Evolutionary conservation across 2,888 invertebrate genomes (phyloP).

Genomic region (Acrobasis consociella): DNA sequence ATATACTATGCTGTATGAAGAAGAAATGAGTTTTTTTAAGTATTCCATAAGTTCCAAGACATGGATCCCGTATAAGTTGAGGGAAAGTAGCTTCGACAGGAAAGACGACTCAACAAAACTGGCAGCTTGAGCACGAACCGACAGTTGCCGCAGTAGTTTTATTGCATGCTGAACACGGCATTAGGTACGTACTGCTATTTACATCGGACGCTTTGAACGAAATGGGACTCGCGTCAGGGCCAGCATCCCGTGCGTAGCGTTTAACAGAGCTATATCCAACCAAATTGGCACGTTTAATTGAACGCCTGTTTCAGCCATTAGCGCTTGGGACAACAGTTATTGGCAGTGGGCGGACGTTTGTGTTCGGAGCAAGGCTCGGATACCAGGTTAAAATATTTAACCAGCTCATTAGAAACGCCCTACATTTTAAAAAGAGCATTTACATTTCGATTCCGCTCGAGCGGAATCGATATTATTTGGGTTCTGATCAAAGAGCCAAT

Average conservation of each 20-base stretch:
- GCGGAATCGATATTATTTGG: too few relatives aligned
- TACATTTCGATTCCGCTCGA: too few relatives aligned
- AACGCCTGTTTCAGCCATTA: slow-evolving; percentile 73
- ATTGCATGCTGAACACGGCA: slow-evolving; percentile 18
- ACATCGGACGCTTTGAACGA: slow-evolving; percentile 21
- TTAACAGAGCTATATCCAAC: slow-evolving; percentile 57
- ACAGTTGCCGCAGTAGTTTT: neutral
- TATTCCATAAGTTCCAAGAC: neutral
- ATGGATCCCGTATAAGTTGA: neutral
- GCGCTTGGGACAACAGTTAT: slow-evolving; percentile 68
- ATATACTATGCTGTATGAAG: too few relatives aligned
- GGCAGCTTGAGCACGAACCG: slow-evolving; percentile 15
- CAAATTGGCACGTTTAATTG: slow-evolving; percentile 74
- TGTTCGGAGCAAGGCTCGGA: slow-evolving; percentile 26
- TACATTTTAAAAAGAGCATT: too few relatives aligned
- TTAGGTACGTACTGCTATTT: slow-evolving; percentile 19
- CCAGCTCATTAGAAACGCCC: too few relatives aligned
- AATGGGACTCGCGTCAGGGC: slow-evolving; percentile 44
- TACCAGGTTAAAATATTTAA: too few relatives aligned
- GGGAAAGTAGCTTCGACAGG: slow-evolving; percentile 3
- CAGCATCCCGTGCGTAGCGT: slow-evolving; percentile 49
- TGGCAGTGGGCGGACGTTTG: slow-evolving; percentile 52
- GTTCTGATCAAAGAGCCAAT: too few relatives aligned
- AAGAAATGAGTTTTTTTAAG: neutral
- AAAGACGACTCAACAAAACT: slow-evolving; percentile 10